Conservation (phyloP, 2,113 vertebrate genomes). For the Aphyosemion australe region DNA sequence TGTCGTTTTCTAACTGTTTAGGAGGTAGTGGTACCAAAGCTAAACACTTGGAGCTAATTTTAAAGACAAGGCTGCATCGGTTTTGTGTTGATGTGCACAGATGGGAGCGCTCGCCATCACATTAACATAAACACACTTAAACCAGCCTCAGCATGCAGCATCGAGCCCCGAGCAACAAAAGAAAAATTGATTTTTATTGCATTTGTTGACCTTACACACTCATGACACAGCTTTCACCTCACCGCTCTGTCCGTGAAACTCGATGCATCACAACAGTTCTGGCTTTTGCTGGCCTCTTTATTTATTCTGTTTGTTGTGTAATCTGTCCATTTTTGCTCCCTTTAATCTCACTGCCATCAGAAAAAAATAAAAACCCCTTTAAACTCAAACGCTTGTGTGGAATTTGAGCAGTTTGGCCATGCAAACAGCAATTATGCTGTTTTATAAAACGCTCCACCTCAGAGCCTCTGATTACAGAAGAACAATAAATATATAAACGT, state of each 20-base stretch:
- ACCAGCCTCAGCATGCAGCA: constrained; percentile 14
- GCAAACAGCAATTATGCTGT: constrained; percentile 12
- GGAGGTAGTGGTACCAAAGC: constrained; percentile 26
- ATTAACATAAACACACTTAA: constrained; percentile 9
- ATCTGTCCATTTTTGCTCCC: constrained; percentile 46
- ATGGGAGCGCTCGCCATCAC: constrained; percentile 44
- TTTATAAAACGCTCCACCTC: neutral
- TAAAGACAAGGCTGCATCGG: constrained; percentile 42
- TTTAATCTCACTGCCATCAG: constrained; percentile 46
- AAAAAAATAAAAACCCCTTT: neutral
- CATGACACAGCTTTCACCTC: constrained; percentile 14
- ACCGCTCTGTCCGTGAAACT: neutral
- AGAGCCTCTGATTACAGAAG: neutral
- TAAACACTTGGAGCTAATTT: constrained; percentile 55
- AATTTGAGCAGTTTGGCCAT: constrained; percentile 16
- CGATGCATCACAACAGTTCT: constrained; percentile 9
- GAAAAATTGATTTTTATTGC: constrained; percentile 25
- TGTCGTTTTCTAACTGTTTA: constrained; percentile 20
- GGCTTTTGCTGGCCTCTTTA: constrained; percentile 36
- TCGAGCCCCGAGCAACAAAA: constrained; percentile 7
- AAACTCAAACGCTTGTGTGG: constrained; percentile 20
- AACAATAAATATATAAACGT: neutral
- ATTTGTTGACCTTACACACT: constrained; percentile 25
- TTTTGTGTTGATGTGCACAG: constrained; percentile 57
- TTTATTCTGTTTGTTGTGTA: constrained; percentile 47